Percentiles rank a stretch among this genome's conserved stretches.
Conservation (phyloP, 2,888 invertebrate species). For the Ophion ventricosus region DNA sequence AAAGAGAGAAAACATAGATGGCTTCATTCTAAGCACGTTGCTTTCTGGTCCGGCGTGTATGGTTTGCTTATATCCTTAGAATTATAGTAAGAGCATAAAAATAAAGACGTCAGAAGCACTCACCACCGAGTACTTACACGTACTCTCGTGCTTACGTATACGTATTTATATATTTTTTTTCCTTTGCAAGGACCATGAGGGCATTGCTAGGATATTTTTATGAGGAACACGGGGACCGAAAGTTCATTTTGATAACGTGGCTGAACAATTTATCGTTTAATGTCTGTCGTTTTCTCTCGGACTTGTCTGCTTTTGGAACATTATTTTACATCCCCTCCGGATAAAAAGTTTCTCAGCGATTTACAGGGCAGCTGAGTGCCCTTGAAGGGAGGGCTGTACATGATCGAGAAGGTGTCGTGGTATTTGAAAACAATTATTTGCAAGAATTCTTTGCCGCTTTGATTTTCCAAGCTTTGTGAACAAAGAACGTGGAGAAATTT, state of each 20-base stretch:
- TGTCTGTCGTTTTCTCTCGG: slow-evolving; percentile 28
- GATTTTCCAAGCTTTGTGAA: too few species aligned
- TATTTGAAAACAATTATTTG: background rate
- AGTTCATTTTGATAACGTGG: slow-evolving; percentile 45
- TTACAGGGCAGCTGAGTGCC: background rate
- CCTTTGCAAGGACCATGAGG: background rate
- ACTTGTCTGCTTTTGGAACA: background rate
- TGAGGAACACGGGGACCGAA: background rate
- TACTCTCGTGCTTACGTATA: background rate
- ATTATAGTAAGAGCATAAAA: slow-evolving; percentile 46
- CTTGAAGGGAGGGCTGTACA: background rate
- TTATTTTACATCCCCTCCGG: background rate
- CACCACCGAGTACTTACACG: slow-evolving; percentile 5
- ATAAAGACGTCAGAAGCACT: slow-evolving; percentile 26
- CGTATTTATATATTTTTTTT: background rate
- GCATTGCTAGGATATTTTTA: slow-evolving; percentile 35
- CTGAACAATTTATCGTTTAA: slow-evolving; percentile 49
- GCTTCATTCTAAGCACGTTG: background rate
- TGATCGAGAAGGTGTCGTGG: background rate
- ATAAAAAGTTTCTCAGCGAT: background rate
- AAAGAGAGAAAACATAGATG: background rate
- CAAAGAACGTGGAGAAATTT: too few species aligned
- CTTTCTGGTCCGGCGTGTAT: background rate
- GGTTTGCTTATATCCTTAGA: slow-evolving; percentile 45
- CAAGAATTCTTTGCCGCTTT: background rate